Evolutionary conservation across 2,797 vertebrate genomes (phyloP), one percentile per base, ranked within the genome.

Genomic region (Myiotriccus ornatus): DNA sequence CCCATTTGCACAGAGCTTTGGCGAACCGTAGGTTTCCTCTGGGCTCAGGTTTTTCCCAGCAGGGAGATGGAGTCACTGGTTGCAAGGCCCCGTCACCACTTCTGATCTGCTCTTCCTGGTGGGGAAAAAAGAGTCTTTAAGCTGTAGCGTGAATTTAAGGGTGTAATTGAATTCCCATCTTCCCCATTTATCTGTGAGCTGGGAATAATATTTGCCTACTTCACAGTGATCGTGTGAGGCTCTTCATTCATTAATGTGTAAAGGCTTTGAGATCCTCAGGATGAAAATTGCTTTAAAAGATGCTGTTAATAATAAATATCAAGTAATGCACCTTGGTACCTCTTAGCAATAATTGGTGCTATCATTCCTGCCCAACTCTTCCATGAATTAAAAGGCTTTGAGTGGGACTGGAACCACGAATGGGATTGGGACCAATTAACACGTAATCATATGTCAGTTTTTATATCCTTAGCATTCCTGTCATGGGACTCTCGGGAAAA

Each of bases 281-380:
- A 82, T 77, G 83, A 65, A 84, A 96, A 90, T 85, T 81, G 34
- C 74, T 94, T 88, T 94, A 94, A 93, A 95, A 95, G 85, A 82
- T 79, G 91, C 70, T 60, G 87, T 96, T 94, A 94, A 94, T 95
- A 94, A 95, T 92, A 94, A 97, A 95, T 93, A 96, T 10, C 82
- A 79, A 94, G 76, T 93, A 86, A 86, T 91, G 85, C 63, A 95
- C 87, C 91, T 95, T 88, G 92, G 91, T 84, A 91, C 92, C 84
- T 93, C 88, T 95, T 60, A 84, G 91, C 91, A 73, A 74, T 94
- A 92, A 96, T 94, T 91, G 84, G 74, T 86, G 59, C 74, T 69
- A 93, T 95, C 57, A 43, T 83, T 88, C 75, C 84, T 88, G 83
- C 75, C 89, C 89, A 76, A 84, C 44, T 82, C 83, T 90, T 94